Percentiles rank a stretch among this genome's conserved stretches.
Conservation (phyloP, 2,888 invertebrate species). For the Alentia gelatinosa region DNA sequence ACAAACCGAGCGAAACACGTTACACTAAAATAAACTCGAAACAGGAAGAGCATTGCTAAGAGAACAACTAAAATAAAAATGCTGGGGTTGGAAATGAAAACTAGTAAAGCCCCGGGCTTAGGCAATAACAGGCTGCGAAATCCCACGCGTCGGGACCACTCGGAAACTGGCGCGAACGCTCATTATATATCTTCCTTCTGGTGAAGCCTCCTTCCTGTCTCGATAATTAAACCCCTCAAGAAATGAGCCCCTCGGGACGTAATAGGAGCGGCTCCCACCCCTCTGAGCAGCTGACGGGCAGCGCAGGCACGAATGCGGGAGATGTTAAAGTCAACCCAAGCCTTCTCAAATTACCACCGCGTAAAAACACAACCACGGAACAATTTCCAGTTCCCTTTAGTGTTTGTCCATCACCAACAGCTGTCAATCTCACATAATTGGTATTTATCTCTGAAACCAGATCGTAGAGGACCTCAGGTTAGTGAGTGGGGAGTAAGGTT, state of each 20-base stretch:
- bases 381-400: background rate
- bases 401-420: background rate
- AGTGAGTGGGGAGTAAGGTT: background rate
- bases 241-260: background rate
- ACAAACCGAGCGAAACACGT: too few relatives aligned
- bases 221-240: background rate
- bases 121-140: too few relatives aligned
- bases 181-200: too few relatives aligned
- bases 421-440: background rate
- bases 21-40: too few relatives aligned
- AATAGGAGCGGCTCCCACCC: background rate
- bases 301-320: background rate
- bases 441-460: constrained; percentile 1
- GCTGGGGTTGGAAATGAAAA: too few relatives aligned
- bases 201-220: too few relatives aligned
- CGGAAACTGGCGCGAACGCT: too few relatives aligned
- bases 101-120: too few relatives aligned
- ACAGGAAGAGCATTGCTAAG: too few relatives aligned
- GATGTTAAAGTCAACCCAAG: background rate
- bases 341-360: background rate
- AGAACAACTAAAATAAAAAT: too few relatives aligned
- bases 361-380: background rate
- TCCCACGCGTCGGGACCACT: too few relatives aligned
- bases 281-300: background rate
- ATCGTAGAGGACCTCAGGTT: too few relatives aligned